Evolutionary conservation across 2,888 invertebrate species (phyloP).

Genomic region (Matsumyia berberina): DNA sequence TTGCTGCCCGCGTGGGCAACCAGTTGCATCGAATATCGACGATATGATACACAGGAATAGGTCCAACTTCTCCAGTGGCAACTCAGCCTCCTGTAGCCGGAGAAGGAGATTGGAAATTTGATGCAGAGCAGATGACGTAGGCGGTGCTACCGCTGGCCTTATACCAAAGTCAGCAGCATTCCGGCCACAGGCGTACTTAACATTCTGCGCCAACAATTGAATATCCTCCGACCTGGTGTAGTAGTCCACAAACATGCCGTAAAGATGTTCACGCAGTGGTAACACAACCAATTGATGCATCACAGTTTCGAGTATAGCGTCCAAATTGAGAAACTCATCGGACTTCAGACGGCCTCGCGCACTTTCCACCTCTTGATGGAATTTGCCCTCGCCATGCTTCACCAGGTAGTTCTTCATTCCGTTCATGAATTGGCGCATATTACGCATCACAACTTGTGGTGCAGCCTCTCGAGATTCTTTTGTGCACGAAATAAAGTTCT

Average conservation of each 20-base stretch:
- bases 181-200: slow-evolving; percentile 83
- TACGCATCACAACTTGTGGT: slow-evolving; percentile 94
- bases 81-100: slow-evolving; percentile 94
- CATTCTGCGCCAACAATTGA: slow-evolving; percentile 86
- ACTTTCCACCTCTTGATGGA: slow-evolving; percentile 94
- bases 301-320: slow-evolving; percentile 97
- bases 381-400: slow-evolving; percentile 96
- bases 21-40: slow-evolving; percentile 91
- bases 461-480: slow-evolving; percentile 94
- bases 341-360: slow-evolving; percentile 88
- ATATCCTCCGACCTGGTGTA: slow-evolving; percentile 91
- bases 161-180: slow-evolving; percentile 83
- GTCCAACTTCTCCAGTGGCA: slow-evolving; percentile 96
- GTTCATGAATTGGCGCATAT: slow-evolving; percentile 98
- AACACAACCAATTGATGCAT: slow-evolving; percentile 96
- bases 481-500: slow-evolving; percentile 97
- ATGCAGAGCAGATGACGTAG: slow-evolving; percentile 90
- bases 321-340: slow-evolving; percentile 97
- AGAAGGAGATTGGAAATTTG: slow-evolving; percentile 91
- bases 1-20: slow-evolving; percentile 83
- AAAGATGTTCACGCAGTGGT: slow-evolving; percentile 93
- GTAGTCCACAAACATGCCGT: slow-evolving; percentile 93
- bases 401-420: slow-evolving; percentile 99
- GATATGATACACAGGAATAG: slow-evolving; percentile 95
- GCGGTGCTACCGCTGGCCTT: slow-evolving; percentile 89